Conservation (phyloP, 2,888 invertebrate species). For the Acanthosepion pharaonis region DNA sequence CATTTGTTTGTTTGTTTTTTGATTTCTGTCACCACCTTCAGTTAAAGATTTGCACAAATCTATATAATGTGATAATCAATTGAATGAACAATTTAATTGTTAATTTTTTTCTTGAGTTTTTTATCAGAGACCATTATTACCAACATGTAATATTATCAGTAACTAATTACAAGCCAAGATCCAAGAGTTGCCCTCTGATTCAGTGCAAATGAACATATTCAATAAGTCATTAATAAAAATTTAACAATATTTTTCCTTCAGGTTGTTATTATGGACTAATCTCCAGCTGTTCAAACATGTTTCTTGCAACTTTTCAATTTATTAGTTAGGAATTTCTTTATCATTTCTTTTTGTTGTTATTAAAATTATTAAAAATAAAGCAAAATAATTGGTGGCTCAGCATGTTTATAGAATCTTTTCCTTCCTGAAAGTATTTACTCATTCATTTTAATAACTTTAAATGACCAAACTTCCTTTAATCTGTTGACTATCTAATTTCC, state of each 20-base stretch:
- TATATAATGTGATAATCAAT: neutral
- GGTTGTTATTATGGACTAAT: neutral
- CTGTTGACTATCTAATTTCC: neutral
- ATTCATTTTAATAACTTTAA: constrained; percentile 22
- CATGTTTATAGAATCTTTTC: constrained; percentile 7
- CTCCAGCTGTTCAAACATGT: neutral
- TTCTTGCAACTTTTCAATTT: neutral
- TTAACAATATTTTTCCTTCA: constrained; percentile 2
- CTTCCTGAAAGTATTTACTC: neutral
- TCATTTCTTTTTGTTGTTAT: neutral
- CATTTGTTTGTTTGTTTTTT: neutral
- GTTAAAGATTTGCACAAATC: neutral
- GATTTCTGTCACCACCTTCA: neutral
- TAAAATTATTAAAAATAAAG: constrained; percentile 4
- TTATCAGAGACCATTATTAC: neutral
- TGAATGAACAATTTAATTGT: neutral
- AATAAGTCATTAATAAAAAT: neutral
- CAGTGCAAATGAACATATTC: neutral
- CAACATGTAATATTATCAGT: neutral
- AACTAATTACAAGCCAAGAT: neutral
- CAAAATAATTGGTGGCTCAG: neutral
- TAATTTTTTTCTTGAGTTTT: neutral
- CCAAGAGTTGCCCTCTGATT: neutral
- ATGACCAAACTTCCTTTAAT: constrained; percentile 21
- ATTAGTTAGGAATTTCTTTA: neutral